These are phyloP conservation scores for Scarus forsteni DNA, from an alignment of 2,797 vertebrate species.

Conservation along the genomic window DNA sequence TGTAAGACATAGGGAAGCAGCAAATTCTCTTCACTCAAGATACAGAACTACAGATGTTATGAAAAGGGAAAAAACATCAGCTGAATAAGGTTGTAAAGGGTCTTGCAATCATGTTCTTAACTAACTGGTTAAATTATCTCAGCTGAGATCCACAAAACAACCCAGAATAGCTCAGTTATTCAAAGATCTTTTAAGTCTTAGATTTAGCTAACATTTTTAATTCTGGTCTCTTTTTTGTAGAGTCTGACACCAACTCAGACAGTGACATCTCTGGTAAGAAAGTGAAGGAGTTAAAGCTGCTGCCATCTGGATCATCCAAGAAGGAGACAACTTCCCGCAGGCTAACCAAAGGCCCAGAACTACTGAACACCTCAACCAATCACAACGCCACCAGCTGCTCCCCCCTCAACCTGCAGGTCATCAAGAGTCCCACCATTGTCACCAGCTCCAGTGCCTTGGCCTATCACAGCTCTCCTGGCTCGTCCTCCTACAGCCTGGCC, in stretches of 20 bases:
- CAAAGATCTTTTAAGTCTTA: background rate
- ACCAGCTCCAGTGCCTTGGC: constrained; percentile 90
- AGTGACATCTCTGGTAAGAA: constrained; percentile 95
- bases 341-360: constrained; percentile 89
- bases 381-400: constrained; percentile 85
- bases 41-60: no score
- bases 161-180: background rate
- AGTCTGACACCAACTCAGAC: constrained; percentile 98
- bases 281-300: constrained; percentile 90
- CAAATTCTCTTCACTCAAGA: no score
- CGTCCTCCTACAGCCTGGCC: constrained; percentile 89
- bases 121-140: background rate
- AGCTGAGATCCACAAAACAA: background rate
- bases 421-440: constrained; percentile 91
- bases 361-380: constrained; percentile 90
- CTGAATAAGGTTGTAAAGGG: no score
- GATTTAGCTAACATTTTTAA: background rate
- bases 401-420: constrained; percentile 93
- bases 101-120: background rate
- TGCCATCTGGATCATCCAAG: constrained; percentile 88
- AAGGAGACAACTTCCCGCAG: constrained; percentile 90
- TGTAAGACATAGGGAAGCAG: no score
- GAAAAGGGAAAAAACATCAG: no score
- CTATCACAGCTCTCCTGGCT: constrained; percentile 92
- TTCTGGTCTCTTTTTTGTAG: constrained; percentile 73